These are phyloP conservation scores for Mormyrus iriodes DNA, from an alignment of 2,113 vertebrate species.

Conservation along the genomic window DNA sequence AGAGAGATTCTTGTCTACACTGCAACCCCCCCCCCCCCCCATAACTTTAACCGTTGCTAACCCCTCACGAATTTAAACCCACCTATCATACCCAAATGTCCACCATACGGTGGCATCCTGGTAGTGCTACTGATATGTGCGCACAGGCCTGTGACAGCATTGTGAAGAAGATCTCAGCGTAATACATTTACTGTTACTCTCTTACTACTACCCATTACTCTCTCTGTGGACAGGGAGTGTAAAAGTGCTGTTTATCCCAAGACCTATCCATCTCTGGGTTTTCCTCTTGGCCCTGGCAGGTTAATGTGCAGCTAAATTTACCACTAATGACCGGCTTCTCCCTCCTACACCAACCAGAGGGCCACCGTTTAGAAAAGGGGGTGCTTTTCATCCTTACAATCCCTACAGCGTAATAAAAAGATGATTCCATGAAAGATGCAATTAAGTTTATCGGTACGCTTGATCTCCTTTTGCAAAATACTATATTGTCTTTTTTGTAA, in stretches of 20 bases:
- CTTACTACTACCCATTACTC: background rate
- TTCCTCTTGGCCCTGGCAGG: background rate
- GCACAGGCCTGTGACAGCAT: background rate
- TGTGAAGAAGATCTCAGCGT: background rate
- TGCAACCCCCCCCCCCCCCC: too few species aligned
- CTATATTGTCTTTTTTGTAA: background rate
- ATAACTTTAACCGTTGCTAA: background rate
- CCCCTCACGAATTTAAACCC: background rate
- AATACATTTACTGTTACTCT: background rate
- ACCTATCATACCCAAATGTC: background rate
- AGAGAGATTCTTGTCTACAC: background rate
- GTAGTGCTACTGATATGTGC: background rate
- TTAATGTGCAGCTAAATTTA: constrained; percentile 6
- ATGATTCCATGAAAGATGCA: background rate
- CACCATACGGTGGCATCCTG: background rate
- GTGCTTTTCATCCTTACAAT: background rate
- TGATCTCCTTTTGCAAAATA: background rate
- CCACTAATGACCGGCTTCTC: background rate
- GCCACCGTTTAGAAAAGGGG: background rate
- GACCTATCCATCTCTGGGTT: background rate
- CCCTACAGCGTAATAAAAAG: background rate
- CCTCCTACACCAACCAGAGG: background rate
- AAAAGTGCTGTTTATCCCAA: background rate
- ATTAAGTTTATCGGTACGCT: background rate
- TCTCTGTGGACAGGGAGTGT: background rate